A percentile compares a stretch with the other conserved stretches of the same genome.
Conservation (phyloP, 2,113 vertebrate genomes). For the Oplegnathus fasciatus region DNA sequence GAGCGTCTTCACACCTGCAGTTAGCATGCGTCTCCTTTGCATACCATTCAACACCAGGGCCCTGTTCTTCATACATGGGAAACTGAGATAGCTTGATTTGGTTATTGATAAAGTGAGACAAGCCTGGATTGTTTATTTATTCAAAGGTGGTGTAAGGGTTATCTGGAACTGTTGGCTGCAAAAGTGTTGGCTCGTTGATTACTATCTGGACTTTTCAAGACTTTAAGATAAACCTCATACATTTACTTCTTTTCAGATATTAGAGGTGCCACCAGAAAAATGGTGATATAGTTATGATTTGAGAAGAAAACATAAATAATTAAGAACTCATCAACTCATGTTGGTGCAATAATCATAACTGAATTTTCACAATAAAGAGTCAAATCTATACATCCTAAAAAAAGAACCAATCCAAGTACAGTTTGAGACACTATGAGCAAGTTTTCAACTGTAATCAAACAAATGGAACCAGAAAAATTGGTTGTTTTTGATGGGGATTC, state of each 20-base stretch:
- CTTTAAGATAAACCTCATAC: background rate
- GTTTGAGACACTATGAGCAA: background rate
- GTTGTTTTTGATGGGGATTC: no score
- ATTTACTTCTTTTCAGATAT: background rate
- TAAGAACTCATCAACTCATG: background rate
- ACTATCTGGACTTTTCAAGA: background rate
- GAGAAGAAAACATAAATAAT: background rate
- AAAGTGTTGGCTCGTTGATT: background rate
- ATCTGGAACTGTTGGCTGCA: background rate
- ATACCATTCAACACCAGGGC: background rate
- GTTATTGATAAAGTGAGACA: background rate
- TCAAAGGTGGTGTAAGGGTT: background rate
- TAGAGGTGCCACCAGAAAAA: background rate
- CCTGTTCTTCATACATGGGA: slow-evolving; percentile 21
- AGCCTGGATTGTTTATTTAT: background rate
- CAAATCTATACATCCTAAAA: background rate
- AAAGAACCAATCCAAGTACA: background rate
- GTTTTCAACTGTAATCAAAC: no score
- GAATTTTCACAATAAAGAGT: no score
- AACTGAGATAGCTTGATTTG: background rate
- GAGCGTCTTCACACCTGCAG: slow-evolving; percentile 13
- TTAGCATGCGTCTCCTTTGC: slow-evolving; percentile 13
- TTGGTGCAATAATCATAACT: no score
- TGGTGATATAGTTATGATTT: no score
- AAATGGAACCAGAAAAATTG: no score